Evolutionary conservation across 2,888 invertebrate genomes (phyloP), one percentile per base, ranked within the genome.

Genomic region (Lycophotia porphyrea): DNA sequence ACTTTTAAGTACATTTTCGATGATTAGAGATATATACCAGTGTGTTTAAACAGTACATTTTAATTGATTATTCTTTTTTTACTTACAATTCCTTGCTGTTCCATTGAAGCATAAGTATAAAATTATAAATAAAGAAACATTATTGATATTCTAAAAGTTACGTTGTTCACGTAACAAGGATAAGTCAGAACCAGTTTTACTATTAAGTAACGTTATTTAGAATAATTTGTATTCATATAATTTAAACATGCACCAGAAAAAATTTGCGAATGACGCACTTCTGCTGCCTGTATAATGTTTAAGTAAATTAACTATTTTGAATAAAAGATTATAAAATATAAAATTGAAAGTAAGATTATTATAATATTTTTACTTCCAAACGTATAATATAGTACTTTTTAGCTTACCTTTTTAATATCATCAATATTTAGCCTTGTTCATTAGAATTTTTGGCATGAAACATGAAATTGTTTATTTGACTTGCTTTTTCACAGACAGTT

Each of bases 41-140:
- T 81, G 69, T 83, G 67, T 82, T 78, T 78, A 73, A 58, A 78
- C 75, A 78, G 74, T 74, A 77, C 80, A 74, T 80, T 83, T 80
- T 64, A 73, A 80, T 81, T 75, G 83, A 72, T 85, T 84, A 78
- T 84, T 76, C 67, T 71, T 86, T 74, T 84, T 84, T 93, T 96
- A 96, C 96, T 96, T 95, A 96, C 96, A 95, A 96, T 94, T 95
- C 96, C 96, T 93, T 96, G 96, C 96, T 96, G 94, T 90, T 94
- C 95, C 94, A 92, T 92, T 89, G 95, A 93, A 89, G 96, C 96
- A 94, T 93, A 93, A 91, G 93, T 93, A 92, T 93, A 63, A 63
- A 63, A 42, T 60, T 60, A 60, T 63, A 89, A 91, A 89, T 90
- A 89, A 93, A 79, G 76, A 81, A 74, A 82, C 72, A 78, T 86